Conservation (phyloP, 2,113 vertebrate species). For the Dipodomys merriami region DNA sequence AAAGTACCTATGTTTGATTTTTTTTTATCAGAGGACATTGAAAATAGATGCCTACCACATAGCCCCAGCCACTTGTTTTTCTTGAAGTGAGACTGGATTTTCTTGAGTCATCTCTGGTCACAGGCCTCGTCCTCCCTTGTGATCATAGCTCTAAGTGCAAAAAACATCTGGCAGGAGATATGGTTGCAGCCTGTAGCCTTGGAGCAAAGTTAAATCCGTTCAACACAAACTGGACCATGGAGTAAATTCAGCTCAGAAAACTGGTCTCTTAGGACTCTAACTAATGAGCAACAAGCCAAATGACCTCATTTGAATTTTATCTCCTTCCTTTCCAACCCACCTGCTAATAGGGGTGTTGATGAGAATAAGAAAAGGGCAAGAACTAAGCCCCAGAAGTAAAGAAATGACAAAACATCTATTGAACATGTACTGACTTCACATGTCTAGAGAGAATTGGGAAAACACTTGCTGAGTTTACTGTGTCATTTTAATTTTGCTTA, state of each 20-base stretch:
- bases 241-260: conserved; percentile 44
- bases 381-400: conserved; percentile 44
- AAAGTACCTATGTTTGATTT: conserved; percentile 31
- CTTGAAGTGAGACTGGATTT: neutral
- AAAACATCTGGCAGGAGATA: conserved; percentile 67
- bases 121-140: neutral
- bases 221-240: conserved; percentile 3
- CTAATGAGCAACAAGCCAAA: conserved; percentile 31
- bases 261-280: conserved; percentile 34
- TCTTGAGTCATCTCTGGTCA: conserved; percentile 32
- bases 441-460: neutral
- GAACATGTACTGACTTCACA: neutral
- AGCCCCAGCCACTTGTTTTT: conserved; percentile 41
- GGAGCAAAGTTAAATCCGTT: conserved; percentile 31
- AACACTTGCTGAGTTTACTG: conserved; percentile 37
- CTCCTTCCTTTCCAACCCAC: conserved; percentile 11
- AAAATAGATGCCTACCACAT: neutral
- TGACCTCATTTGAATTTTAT: conserved; percentile 67
- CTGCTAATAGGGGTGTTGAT: neutral
- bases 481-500: conserved; percentile 44
- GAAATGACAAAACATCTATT: conserved; percentile 38
- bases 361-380: conserved; percentile 56
- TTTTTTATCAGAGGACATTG: conserved; percentile 56
- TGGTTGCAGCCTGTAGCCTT: neutral
- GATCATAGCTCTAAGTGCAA: neutral